Conservation (phyloP, 2,888 invertebrate species). For the Polymixis flavicincta region DNA sequence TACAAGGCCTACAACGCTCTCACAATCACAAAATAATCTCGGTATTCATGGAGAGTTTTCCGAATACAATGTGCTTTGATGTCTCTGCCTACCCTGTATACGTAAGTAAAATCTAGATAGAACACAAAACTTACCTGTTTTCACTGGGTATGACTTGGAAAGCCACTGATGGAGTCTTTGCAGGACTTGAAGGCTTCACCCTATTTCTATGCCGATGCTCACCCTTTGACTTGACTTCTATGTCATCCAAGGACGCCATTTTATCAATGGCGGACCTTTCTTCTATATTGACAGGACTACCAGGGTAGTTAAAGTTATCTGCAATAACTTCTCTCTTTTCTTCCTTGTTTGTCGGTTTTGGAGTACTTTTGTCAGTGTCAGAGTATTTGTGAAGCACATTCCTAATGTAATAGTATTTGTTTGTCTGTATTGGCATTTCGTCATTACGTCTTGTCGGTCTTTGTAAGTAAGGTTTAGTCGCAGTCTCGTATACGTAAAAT, state of each 20-base stretch:
- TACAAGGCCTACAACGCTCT: too few species aligned
- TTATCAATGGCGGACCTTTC: conserved; percentile 81
- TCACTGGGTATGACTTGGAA: conserved; percentile 89
- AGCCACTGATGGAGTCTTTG: conserved; percentile 85
- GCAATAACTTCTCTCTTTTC: conserved; percentile 67
- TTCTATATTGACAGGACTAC: conserved; percentile 74
- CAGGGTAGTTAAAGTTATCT: conserved; percentile 74
- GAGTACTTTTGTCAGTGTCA: conserved; percentile 64
- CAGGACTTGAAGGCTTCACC: conserved; percentile 75
- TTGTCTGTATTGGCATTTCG: conserved; percentile 71
- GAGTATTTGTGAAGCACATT: conserved; percentile 86
- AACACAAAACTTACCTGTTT: conserved; percentile 79
- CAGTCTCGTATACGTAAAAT: conserved; percentile 84
- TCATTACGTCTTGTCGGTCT: conserved; percentile 86
- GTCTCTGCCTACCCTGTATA: too few species aligned
- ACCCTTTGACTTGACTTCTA: conserved; percentile 67
- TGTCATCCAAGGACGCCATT: conserved; percentile 75
- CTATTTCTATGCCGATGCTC: conserved; percentile 63
- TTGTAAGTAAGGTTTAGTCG: conserved; percentile 83
- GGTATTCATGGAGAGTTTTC: neutral
- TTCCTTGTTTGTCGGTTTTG: conserved; percentile 55
- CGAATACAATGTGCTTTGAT: too few species aligned
- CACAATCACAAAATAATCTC: neutral
- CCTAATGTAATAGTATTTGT: conserved; percentile 86
- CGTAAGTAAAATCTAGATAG: neutral